Evolutionary conservation across 1,140 invertebrate genomes (phyloP), one percentile per base, ranked within the genome.

Genomic region (Globodera rostochiensis): DNA sequence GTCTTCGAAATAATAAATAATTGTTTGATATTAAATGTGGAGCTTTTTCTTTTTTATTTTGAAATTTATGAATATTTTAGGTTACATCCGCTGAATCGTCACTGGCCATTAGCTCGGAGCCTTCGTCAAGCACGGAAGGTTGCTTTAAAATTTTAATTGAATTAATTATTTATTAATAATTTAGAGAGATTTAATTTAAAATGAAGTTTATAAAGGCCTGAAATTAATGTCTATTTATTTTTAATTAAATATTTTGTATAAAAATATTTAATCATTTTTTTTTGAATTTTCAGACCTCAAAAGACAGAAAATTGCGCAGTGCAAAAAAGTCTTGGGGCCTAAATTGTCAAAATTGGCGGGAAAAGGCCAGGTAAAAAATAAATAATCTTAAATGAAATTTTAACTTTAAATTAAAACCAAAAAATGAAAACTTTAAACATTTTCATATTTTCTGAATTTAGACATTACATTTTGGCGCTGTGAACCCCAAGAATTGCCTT

Each of bases 381-480:
- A 25, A 25, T 25, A 80, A 80, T 19, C 70, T 1, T 36, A 36
- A 36, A 36, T 36, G 3, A 36, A 36, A 36, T 36, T 36, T 36
- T 0, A 36, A 36, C 1, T 36, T 36, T 36, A 36, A 36, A 36
- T 36, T 36, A 36, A 36, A 36, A 36, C 36, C 2, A 1, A 36
- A 36, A 36, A 3, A 36, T 36, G 36, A 3, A 36, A 36, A 36
- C 4, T 53, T 53, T 53, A 53, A 19, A 25, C 45, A 74, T 46
- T 46, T 82, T 74, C 53, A 57, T 69, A 73, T 74, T n/a, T 8
- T 36, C 8, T 8, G 50, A 47, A n/a, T 82, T 73, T 11, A 80
- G 80, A 83, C 73, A 78, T 77, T 83, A 67, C 45, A 70, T 74
- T 50, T 81, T 78, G 76, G 74, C 67, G 36, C 73, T 64, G 36